Evolutionary conservation across 2,113 vertebrate species (phyloP).

Genomic region (Riparia riparia): DNA sequence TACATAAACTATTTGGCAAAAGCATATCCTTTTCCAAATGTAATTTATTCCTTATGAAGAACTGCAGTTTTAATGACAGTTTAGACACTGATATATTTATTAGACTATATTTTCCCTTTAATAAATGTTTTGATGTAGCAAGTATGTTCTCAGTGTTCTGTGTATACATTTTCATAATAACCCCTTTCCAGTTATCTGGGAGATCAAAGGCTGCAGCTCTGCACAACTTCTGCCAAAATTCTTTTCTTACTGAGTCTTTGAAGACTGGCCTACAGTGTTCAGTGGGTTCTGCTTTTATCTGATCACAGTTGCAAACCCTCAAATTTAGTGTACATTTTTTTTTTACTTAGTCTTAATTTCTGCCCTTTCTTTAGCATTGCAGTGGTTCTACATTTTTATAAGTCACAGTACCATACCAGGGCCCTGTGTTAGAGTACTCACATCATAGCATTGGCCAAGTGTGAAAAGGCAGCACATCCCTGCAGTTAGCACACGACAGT

Average conservation of each 20-base stretch:
- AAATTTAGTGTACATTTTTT: background rate
- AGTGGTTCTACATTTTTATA: background rate
- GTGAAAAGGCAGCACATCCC: background rate
- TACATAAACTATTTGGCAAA: background rate
- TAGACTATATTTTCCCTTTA: background rate
- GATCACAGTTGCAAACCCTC: background rate
- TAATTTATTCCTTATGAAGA: background rate
- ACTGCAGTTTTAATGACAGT: background rate
- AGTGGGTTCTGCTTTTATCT: background rate
- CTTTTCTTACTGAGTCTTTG: background rate
- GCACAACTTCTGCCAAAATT: background rate
- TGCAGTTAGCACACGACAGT: background rate
- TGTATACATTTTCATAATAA: background rate
- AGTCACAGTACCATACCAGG: background rate
- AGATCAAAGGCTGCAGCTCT: conserved; percentile 8
- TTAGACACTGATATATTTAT: background rate
- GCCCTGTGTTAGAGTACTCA: background rate
- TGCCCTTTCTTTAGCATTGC: background rate
- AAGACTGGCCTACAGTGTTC: background rate
- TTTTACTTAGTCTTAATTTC: background rate
- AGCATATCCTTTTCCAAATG: background rate
- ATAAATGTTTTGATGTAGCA: background rate
- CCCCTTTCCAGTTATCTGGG: background rate
- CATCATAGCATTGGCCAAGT: background rate
- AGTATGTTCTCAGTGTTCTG: background rate